These are phyloP conservation scores for Ceraclea dissimilis DNA, from an alignment of 2,888 invertebrate species.

Conservation along the genomic window DNA sequence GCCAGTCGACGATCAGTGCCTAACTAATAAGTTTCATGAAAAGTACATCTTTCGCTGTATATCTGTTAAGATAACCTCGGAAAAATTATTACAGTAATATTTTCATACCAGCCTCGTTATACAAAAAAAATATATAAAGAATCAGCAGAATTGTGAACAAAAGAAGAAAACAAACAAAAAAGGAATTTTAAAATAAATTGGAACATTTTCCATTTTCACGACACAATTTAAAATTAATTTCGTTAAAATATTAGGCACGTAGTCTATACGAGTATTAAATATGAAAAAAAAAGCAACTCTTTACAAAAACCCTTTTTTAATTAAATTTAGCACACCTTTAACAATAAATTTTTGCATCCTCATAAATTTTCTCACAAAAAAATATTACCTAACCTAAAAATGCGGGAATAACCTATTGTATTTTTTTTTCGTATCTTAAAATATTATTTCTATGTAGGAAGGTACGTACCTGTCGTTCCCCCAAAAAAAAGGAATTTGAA, in stretches of 20 bases:
- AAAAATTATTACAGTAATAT: too few relatives aligned
- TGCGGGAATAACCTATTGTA: neutral
- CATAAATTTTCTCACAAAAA: slow-evolving; percentile 9
- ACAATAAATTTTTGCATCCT: slow-evolving; percentile 8
- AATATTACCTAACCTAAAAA: neutral
- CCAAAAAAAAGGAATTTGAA: slow-evolving; percentile 3
- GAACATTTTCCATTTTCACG: neutral
- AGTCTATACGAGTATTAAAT: too few relatives aligned
- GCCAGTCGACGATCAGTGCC: too few relatives aligned
- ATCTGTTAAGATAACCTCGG: too few relatives aligned
- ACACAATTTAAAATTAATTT: neutral
- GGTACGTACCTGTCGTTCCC: slow-evolving; percentile 8
- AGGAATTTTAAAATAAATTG: neutral
- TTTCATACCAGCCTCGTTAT: too few relatives aligned
- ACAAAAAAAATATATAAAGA: too few relatives aligned
- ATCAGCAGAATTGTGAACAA: too few relatives aligned
- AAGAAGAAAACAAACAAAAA: neutral
- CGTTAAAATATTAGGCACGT: neutral
- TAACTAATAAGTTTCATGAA: too few relatives aligned
- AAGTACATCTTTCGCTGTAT: too few relatives aligned
- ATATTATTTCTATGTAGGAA: slow-evolving; percentile 9
- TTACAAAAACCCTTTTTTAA: neutral
- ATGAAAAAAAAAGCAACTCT: neutral
- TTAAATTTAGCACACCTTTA: slow-evolving; percentile 3
- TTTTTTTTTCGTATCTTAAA: slow-evolving; percentile 8